Conservation (phyloP, 2,113 vertebrate genomes). For the Ellobius talpinus region DNA sequence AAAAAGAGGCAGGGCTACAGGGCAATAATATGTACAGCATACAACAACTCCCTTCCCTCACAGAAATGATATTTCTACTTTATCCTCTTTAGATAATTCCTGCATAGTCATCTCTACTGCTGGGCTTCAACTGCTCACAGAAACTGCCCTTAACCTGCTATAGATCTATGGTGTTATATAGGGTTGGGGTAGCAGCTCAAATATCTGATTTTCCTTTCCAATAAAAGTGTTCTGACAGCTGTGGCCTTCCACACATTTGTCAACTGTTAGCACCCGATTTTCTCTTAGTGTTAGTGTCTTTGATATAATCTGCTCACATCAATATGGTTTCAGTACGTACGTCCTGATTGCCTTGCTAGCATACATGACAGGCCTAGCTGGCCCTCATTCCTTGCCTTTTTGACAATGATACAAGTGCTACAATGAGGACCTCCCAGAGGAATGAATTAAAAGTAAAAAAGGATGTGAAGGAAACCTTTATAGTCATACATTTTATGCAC, state of each 20-base stretch:
- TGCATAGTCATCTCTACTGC: fast-evolving
- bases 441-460: background rate
- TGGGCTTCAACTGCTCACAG: background rate
- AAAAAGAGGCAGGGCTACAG: background rate
- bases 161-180: background rate
- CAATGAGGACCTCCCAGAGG: background rate
- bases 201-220: background rate
- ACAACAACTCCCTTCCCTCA: background rate
- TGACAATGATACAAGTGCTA: background rate
- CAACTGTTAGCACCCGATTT: background rate
- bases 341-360: background rate
- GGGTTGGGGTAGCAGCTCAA: background rate
- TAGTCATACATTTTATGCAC: background rate
- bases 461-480: background rate
- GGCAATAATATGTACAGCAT: background rate
- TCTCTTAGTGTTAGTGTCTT: background rate
- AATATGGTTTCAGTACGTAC: background rate
- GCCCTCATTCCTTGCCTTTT: background rate
- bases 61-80: background rate
- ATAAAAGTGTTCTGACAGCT: background rate
- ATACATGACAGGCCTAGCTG: too few species aligned
- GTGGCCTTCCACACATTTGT: background rate
- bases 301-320: background rate
- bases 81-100: background rate
- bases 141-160: background rate